Evolutionary conservation across 1,140 invertebrate species (phyloP).

Genomic region (Agrypnia vestita): DNA sequence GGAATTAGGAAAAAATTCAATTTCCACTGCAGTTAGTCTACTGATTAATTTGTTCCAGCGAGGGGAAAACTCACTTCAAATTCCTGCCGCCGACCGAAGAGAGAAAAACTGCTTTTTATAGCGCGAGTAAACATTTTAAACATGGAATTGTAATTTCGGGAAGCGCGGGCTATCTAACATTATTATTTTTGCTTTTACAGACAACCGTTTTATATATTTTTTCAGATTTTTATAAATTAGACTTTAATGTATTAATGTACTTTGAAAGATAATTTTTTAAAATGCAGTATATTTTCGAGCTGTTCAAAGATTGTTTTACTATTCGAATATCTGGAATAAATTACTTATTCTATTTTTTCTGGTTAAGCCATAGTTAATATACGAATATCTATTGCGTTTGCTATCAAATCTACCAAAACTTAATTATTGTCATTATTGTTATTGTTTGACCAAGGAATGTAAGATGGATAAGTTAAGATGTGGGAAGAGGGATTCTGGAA

Average conservation of each 20-base stretch:
- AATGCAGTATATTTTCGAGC: background rate
- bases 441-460: too few species aligned
- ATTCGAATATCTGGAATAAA: background rate
- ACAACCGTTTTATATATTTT: background rate
- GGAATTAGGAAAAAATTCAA: slow-evolving; percentile 40
- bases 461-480: too few species aligned
- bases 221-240: background rate
- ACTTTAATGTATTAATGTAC: background rate
- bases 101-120: too few species aligned
- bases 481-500: too few species aligned
- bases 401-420: too few species aligned
- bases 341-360: too few species aligned
- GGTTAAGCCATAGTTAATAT: too few species aligned
- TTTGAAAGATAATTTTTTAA: too few species aligned
- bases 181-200: background rate
- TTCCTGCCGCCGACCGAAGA: background rate
- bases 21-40: slow-evolving; percentile 36
- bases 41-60: slow-evolving; percentile 44
- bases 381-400: too few species aligned
- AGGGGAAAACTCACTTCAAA: slow-evolving; percentile 1
- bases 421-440: too few species aligned
- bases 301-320: background rate
- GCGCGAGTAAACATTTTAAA: background rate
- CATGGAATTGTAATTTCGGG: background rate
- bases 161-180: too few species aligned